Percentiles rank a stretch among this genome's conserved stretches.
Conservation (phyloP, 2,113 vertebrate genomes). For the Lucifuga dentata region DNA sequence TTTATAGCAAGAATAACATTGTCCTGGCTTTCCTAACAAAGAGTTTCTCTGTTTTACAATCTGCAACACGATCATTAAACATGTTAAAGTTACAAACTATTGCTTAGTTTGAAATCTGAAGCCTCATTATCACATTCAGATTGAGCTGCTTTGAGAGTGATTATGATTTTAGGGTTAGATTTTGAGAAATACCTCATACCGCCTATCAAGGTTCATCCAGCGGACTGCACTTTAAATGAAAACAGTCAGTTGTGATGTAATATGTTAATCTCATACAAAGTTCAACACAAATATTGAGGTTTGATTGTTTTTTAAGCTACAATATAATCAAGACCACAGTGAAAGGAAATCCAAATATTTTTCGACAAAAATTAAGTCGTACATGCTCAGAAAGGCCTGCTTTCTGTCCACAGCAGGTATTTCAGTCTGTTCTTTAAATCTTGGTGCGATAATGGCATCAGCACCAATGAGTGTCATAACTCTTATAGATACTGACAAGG, state of each 20-base stretch:
- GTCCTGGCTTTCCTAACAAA: constrained; percentile 20
- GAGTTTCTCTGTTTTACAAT: constrained; percentile 26
- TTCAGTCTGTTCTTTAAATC: constrained; percentile 49
- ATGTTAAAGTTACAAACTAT: constrained; percentile 4
- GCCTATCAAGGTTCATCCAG: constrained; percentile 16
- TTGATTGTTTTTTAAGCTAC: constrained; percentile 2
- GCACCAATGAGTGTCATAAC: constrained; percentile 36
- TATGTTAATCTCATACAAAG: constrained; percentile 14
- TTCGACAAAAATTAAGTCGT: constrained; percentile 41
- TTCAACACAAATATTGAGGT: constrained; percentile 9
- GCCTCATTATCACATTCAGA: constrained; percentile 16
- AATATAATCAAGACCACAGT: not conserved
- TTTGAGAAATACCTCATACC: constrained; percentile 5
- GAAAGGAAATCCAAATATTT: constrained; percentile 31
- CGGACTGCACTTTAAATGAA: constrained; percentile 14
- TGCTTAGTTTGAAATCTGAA: constrained; percentile 18
- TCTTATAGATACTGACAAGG: constrained; percentile 41
- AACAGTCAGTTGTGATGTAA: constrained; percentile 19
- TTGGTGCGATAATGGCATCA: constrained; percentile 61
- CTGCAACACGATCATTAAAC: constrained; percentile 38
- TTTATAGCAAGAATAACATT: constrained; percentile 46
- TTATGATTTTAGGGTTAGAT: constrained; percentile 20
- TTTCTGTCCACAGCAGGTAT: constrained; percentile 51
- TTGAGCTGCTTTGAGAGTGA: constrained; percentile 24
- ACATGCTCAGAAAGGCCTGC: constrained; percentile 1